These are phyloP conservation scores for Nephila pilipes DNA, from an alignment of 1,140 invertebrate genomes.

Conservation along the genomic window DNA sequence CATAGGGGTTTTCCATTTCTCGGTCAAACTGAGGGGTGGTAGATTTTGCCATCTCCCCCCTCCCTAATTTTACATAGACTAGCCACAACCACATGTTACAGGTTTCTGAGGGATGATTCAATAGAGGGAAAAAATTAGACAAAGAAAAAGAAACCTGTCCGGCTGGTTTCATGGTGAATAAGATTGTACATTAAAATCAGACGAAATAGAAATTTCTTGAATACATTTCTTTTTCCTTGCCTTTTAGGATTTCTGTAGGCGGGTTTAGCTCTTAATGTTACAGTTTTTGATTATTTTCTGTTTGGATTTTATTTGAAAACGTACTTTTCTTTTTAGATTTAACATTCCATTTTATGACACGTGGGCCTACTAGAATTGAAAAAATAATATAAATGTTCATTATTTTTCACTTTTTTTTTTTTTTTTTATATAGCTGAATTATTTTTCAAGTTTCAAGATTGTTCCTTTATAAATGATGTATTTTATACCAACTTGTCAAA, in stretches of 20 bases:
- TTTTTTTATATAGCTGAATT: too few relatives aligned
- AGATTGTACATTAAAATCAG: not conserved
- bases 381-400: not conserved
- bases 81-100: not conserved
- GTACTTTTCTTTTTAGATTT: not conserved
- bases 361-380: too few relatives aligned
- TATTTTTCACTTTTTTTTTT: not conserved
- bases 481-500: too few relatives aligned
- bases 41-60: not conserved
- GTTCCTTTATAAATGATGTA: too few relatives aligned
- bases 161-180: not conserved
- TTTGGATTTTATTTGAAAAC: not conserved
- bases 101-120: conserved; percentile 14
- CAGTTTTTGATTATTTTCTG: not conserved
- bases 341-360: not conserved
- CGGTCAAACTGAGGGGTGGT: not conserved
- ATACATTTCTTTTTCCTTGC: not conserved
- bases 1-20: conserved; percentile 2
- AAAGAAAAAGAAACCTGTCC: conserved; percentile 11
- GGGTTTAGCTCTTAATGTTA: not conserved
- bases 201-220: conserved; percentile 23
- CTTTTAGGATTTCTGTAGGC: not conserved
- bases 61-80: not conserved
- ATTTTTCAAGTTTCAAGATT: not conserved
- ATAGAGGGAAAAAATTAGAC: not conserved